Evolutionary conservation across 2,113 vertebrate species (phyloP).

Genomic region (Picathartes gymnocephalus): DNA sequence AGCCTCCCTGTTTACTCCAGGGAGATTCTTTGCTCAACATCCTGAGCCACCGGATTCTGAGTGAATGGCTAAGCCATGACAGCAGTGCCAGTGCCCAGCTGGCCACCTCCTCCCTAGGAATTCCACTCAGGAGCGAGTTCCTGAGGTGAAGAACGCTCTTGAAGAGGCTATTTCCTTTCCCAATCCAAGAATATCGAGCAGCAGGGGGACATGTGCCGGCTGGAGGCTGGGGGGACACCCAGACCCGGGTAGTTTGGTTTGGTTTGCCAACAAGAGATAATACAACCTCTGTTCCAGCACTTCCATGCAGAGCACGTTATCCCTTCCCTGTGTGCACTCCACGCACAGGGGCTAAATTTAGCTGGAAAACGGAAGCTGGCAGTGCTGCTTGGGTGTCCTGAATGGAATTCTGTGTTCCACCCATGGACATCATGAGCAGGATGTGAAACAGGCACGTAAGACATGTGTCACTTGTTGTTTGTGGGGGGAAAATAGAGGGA

Average conservation of each 20-base stretch:
- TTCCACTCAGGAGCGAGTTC: background rate
- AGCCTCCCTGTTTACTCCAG: background rate
- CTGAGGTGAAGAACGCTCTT: background rate
- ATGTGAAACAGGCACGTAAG: background rate
- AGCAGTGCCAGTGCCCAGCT: background rate
- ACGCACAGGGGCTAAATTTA: background rate
- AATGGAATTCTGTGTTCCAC: background rate
- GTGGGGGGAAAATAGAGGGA: background rate
- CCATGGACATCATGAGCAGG: background rate
- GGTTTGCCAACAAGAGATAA: background rate
- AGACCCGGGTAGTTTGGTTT: background rate
- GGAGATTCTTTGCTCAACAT: background rate
- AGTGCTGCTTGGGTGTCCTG: background rate
- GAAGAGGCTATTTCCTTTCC: background rate
- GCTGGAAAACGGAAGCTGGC: background rate
- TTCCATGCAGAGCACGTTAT: background rate
- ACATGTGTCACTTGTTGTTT: background rate
- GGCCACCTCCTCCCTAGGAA: background rate
- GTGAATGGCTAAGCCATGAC: rapidly evolving
- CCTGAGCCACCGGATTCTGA: too few relatives aligned
- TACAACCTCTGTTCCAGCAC: background rate
- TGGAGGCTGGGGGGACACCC: background rate
- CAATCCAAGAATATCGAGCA: rapidly evolving
- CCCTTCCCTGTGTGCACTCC: background rate
- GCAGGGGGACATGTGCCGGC: background rate